Conservation (phyloP, 2,113 vertebrate genomes). For the Gambusia affinis region DNA sequence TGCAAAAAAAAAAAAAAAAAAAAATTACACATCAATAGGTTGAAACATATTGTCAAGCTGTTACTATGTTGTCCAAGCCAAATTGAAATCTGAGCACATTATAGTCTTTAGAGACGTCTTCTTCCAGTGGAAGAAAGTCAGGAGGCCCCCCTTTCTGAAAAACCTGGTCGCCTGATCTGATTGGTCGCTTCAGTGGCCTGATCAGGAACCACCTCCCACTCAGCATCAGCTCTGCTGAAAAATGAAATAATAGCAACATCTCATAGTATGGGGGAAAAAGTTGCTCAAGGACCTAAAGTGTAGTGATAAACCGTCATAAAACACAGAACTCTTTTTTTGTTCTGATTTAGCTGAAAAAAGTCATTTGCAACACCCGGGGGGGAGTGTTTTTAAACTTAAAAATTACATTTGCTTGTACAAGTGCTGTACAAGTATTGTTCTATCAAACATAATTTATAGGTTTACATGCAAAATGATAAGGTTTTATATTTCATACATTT, state of each 20-base stretch:
- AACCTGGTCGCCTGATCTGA: not conserved
- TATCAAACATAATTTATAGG: too few species aligned
- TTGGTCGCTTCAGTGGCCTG: constrained; percentile 22
- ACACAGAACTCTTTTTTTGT: too few species aligned
- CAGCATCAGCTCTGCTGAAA: constrained; percentile 1
- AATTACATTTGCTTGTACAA: too few species aligned
- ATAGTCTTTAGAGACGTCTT: not conserved
- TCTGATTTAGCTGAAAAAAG: not conserved
- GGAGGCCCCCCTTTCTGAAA: not conserved
- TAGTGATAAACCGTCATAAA: too few species aligned
- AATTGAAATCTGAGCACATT: not conserved
- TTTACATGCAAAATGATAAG: not conserved
- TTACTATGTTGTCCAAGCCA: not conserved
- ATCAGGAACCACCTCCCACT: constrained; percentile 9
- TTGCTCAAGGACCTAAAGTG: too few species aligned
- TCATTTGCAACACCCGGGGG: too few species aligned
- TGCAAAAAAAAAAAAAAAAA: not conserved
- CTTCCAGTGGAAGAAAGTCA: not conserved
- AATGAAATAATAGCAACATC: not conserved
- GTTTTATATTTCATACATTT: not conserved
- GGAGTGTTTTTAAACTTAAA: too few species aligned
- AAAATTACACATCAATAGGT: not conserved
- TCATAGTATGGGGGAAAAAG: not conserved
- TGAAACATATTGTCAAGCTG: not conserved
- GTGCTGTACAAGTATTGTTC: too few species aligned